phyloP scores from a whole-genome alignment of 2,888 invertebrate species.

The Plebejus argus region DNA sequence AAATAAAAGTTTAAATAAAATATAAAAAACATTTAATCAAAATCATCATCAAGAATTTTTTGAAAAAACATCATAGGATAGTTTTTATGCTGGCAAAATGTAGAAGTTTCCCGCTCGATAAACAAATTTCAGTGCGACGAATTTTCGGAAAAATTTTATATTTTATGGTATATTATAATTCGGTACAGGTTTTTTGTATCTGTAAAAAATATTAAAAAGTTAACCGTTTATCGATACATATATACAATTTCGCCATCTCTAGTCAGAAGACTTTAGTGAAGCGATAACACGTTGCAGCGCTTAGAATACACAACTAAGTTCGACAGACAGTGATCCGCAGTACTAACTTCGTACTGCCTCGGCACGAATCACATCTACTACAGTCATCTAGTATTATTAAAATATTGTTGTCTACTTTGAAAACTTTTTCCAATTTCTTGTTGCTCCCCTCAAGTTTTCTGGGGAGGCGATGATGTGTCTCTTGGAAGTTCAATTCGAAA shows the following conservation, averaged over 20 bases:
- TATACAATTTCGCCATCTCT: neutral
- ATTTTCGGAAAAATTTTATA: no score
- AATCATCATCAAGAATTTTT: no score
- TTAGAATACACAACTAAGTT: constrained; percentile 52
- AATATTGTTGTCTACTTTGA: no score
- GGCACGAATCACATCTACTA: constrained; percentile 20
- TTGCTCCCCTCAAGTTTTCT: neutral
- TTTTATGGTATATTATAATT: no score
- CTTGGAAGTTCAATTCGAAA: neutral
- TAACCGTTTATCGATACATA: constrained; percentile 6
- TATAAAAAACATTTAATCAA: no score
- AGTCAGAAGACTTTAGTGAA: constrained; percentile 34
- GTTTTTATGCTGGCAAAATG: no score
- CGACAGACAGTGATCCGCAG: constrained; percentile 42
- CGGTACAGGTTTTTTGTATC: no score
- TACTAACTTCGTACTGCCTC: constrained; percentile 48
- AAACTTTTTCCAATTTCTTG: constrained; percentile 9
- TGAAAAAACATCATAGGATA: no score
- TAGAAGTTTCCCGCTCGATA: no score
- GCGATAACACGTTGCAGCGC: constrained; percentile 39
- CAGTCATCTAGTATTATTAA: no score
- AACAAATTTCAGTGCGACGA: no score
- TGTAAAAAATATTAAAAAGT: neutral
- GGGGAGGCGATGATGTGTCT: neutral
- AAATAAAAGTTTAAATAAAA: no score